These are phyloP conservation scores for Pycnomerus fuliginosus DNA, from an alignment of 2,888 invertebrate species.

Conservation along the genomic window DNA sequence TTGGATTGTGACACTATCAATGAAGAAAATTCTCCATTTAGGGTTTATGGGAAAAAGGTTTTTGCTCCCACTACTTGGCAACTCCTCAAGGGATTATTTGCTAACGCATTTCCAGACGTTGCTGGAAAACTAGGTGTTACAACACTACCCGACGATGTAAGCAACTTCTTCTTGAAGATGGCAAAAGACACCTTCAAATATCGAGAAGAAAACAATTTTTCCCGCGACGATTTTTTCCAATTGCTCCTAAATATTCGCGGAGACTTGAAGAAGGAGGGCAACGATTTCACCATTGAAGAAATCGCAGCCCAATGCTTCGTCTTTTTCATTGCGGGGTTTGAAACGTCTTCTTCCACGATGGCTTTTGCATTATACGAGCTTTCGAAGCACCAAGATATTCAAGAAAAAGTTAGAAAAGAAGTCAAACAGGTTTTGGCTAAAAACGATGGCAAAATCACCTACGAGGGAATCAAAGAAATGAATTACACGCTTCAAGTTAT, in stretches of 20 bases:
- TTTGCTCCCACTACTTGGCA: background rate
- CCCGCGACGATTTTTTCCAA: no score
- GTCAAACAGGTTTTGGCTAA: conserved; percentile 6
- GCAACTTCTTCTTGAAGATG: conserved; percentile 3
- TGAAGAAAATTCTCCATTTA: conserved; percentile 53
- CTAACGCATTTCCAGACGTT: background rate
- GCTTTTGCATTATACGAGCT: conserved; percentile 16
- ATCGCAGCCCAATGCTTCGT: conserved; percentile 24
- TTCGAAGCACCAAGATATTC: conserved; percentile 11
- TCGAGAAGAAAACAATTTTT: conserved; percentile 9
- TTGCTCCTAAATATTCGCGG: no score
- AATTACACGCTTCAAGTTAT: conserved; percentile 49
- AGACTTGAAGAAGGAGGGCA: background rate
- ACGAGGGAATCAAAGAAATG: conserved; percentile 14
- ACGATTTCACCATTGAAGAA: conserved; percentile 15
- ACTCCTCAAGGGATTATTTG: conserved; percentile 1
- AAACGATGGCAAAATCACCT: conserved; percentile 9
- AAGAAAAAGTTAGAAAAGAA: conserved; percentile 13
- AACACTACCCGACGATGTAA: background rate
- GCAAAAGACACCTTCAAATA: conserved; percentile 3
- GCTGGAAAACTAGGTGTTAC: background rate
- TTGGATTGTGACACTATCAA: no score
- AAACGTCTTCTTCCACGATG: conserved; percentile 19
- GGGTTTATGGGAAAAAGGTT: conserved; percentile 26
- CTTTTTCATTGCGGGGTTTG: conserved; percentile 29